phyloP scores from a whole-genome alignment of 2,888 invertebrate genomes.

The Epirrita christyi region DNA sequence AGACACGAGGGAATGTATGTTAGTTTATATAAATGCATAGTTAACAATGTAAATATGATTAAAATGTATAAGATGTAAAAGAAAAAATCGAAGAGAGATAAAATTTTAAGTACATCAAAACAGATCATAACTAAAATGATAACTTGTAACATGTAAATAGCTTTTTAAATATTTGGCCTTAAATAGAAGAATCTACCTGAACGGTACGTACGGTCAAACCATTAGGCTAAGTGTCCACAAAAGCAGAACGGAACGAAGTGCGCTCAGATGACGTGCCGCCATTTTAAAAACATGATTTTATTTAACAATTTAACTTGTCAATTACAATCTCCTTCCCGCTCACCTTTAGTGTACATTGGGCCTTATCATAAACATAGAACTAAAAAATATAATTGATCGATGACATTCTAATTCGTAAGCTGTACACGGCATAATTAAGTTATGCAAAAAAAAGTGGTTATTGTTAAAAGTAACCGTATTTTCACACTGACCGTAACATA shows the following conservation, averaged over 20 bases:
- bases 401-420: constrained; percentile 2
- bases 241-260: no score
- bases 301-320: no score
- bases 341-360: no score
- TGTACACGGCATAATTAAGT: neutral
- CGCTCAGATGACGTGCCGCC: no score
- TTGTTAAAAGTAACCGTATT: constrained; percentile 14
- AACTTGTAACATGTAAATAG: constrained; percentile 20
- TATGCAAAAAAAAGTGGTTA: neutral
- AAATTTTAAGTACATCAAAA: constrained; percentile 37
- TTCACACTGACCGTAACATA: constrained; percentile 18
- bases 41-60: constrained; percentile 5
- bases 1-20: constrained; percentile 36
- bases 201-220: neutral
- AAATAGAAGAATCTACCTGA: constrained; percentile 8
- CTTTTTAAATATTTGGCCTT: constrained; percentile 45
- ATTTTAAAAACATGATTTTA: no score
- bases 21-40: constrained; percentile 16
- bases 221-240: no score
- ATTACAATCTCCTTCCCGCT: no score
- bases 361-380: no score
- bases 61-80: neutral
- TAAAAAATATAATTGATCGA: no score
- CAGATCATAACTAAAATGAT: constrained; percentile 34
- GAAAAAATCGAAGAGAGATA: constrained; percentile 17